Percentiles rank a stretch among this genome's conserved stretches.
Conservation (phyloP, 2,797 vertebrate genomes). For the Spizella passerina region DNA sequence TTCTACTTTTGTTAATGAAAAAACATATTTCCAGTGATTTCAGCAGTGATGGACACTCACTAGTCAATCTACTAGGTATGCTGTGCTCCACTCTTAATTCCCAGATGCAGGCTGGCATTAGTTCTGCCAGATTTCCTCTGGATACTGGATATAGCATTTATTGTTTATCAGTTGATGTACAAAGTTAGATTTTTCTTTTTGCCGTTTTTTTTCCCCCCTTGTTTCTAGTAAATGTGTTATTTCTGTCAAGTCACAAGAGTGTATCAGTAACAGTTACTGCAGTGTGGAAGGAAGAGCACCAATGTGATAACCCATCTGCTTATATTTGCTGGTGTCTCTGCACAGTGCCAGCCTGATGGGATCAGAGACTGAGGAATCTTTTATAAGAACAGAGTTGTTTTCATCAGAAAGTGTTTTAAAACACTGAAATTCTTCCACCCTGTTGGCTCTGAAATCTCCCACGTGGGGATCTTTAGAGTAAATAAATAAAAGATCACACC, state of each 20-base stretch:
- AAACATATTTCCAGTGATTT: not conserved
- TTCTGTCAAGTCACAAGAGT: not conserved
- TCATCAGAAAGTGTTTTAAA: constrained; percentile 6
- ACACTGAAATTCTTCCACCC: not conserved
- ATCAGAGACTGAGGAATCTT: not conserved
- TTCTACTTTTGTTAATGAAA: not conserved
- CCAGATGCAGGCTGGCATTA: not conserved
- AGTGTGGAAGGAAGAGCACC: not conserved
- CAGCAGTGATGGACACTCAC: not conserved
- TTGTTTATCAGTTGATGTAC: not conserved
- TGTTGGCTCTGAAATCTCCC: not conserved
- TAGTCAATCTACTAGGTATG: not conserved
- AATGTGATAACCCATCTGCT: not conserved
- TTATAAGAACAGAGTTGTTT: not conserved
- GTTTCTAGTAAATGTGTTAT: not conserved
- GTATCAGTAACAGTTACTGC: not conserved
- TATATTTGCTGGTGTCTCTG: not conserved
- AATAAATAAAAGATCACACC: constrained; percentile 46
- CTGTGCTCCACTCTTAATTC: not conserved
- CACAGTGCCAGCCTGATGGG: not conserved
- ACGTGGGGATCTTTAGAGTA: not conserved
- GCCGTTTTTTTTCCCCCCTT: not conserved
- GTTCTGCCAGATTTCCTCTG: not conserved
- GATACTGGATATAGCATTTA: not conserved
- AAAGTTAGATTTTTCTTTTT: not conserved